Evolutionary conservation across 1,140 invertebrate species (phyloP), one percentile per base, ranked within the genome.

Genomic region (Cotesia vestalis): DNA sequence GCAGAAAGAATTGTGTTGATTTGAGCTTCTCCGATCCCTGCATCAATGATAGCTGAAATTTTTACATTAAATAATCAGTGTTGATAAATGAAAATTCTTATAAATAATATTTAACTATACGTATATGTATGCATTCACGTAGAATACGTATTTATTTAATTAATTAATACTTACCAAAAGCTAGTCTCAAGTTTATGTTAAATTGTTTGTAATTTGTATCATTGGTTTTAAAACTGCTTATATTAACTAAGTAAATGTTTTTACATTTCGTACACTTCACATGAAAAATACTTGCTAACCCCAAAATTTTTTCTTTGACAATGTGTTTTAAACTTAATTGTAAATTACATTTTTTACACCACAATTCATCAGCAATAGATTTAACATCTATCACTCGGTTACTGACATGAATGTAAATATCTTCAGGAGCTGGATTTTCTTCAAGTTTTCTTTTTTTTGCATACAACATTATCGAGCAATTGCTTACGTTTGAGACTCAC

Each of bases 1-100:
- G 72, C 72, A 36, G 72, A 73, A 17, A 73, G 36, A 17, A 73
- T 40, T 61, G 66, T 73, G 17, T 73, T 73, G 2, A 73, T 17
- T 12, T 69, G 59, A 11, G 66, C 61, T 51, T 69, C 67, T 12
- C 67, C 72, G 51, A 69, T 55, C 6, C 72, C 66, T 14, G 57
- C 61, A 40, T 73, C 67, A 60, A 73, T 60, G 4, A 73, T 34
- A 52, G 59, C 66, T 73, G 60, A 12, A 62, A 62, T 62, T 62
- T 62, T 62, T 34, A 62, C 46, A 59, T 53, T 63, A 17, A 64
- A 14, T 52, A n/a, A n/a, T 17, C 4, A 68, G 40, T 36, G 14
- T 69, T 52, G 27, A 63, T 71, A 4, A 52, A 63, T n/a, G 17
- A 63, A 59, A 52, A 71, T 62, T 63, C 52, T 71, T 8, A 57